phyloP scores from a whole-genome alignment of 2,797 vertebrate genomes.

The Cygnus olor region DNA sequence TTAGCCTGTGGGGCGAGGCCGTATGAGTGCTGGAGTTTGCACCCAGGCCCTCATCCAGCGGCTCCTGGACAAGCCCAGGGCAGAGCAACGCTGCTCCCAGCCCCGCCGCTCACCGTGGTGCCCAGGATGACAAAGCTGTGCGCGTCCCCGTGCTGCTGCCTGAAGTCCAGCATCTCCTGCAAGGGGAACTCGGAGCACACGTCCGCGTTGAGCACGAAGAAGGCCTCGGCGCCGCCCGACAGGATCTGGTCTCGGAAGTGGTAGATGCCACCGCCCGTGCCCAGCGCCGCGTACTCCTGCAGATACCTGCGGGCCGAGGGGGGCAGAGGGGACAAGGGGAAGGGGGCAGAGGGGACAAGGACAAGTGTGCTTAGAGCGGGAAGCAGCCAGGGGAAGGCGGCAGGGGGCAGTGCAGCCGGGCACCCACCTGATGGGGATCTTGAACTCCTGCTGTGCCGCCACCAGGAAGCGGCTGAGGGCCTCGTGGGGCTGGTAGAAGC shows the following conservation, averaged over 20 bases:
- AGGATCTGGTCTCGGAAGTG: conserved; percentile 99
- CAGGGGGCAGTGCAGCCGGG: not conserved
- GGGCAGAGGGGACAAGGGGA: not conserved
- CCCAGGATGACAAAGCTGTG: conserved; percentile 92
- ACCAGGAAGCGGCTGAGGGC: conserved; percentile 90
- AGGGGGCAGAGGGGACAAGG: not conserved
- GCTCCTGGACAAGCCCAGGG: not conserved
- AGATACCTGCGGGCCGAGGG: conserved; percentile 84
- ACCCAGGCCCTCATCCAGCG: not conserved
- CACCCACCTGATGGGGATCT: conserved; percentile 90
- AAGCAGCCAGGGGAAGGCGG: not conserved
- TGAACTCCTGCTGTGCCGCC: conserved; percentile 92
- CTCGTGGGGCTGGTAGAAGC: conserved; percentile 97
- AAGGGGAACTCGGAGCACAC: conserved; percentile 97
- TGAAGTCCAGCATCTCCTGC: conserved; percentile 89
- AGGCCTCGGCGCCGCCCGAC: conserved; percentile 89
- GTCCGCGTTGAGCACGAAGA: conserved; percentile 95
- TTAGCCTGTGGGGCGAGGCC: conserved; percentile 86
- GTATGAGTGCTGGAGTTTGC: not conserved
- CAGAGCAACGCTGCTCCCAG: not conserved
- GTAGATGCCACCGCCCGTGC: conserved; percentile 96
- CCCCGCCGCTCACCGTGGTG: conserved; percentile 86
- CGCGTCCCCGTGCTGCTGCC: conserved; percentile 82
- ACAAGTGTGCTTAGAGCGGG: not conserved
- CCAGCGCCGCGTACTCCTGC: conserved; percentile 94